phyloP scores from a whole-genome alignment of 1,140 invertebrate species.

The Pseudomyrmex cubaensis region DNA sequence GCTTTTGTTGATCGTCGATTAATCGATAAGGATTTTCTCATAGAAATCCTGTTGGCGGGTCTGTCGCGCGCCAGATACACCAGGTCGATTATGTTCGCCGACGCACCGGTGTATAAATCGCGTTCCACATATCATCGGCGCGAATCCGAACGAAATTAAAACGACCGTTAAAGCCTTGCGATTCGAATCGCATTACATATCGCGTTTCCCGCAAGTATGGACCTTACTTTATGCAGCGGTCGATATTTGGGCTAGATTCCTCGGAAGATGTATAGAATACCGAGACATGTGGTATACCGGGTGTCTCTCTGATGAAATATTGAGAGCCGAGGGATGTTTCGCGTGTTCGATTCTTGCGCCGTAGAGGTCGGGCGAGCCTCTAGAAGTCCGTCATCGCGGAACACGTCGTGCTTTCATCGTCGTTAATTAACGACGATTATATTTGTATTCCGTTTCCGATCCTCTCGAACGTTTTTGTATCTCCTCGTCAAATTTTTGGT shows the following conservation, averaged over 20 bases:
- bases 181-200: conserved; percentile 44
- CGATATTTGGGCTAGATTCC: conserved; percentile 61
- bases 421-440: not conserved
- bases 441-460: not conserved
- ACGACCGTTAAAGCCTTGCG: conserved; percentile 1
- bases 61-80: not conserved
- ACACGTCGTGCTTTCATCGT: not conserved
- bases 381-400: conserved; percentile 22
- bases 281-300: conserved; percentile 37
- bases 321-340: conserved; percentile 25
- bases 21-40: conserved; percentile 28
- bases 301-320: conserved; percentile 51
- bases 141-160: conserved; percentile 29
- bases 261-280: conserved; percentile 36
- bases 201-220: conserved; percentile 2
- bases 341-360: conserved; percentile 24
- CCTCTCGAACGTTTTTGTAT: not conserved
- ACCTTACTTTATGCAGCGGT: conserved; percentile 43
- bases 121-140: not conserved
- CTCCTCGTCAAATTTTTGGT: not conserved
- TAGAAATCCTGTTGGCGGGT: not conserved
- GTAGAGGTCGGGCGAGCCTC: conserved; percentile 8
- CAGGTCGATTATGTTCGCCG: not conserved
- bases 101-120: not conserved
- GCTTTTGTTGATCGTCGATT: not conserved